Base-by-base conservation (phyloP, 2,113 vertebrate genomes). In the Synodontis membranacea region DNA sequence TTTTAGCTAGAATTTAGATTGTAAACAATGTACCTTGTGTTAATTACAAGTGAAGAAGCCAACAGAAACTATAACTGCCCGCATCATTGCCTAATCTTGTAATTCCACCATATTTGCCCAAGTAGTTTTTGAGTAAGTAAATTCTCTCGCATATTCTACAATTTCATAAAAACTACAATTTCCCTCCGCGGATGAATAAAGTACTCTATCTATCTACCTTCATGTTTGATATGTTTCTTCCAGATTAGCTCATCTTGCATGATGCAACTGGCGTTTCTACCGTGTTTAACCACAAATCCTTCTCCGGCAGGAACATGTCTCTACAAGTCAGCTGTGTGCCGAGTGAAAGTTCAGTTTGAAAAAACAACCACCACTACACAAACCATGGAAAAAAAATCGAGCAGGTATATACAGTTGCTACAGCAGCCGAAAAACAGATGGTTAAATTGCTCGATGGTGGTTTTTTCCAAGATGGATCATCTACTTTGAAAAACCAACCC, bases 401-500 rank as follows among this genome's bases (percentile, higher is more conserved):
- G 14, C 48, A 80, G 54, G 44, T 25, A 44, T 78, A 60, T n/a
- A 76, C 17, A 46, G 9, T n/a, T 76, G 31, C 42, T 62, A 21
- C 23, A 78, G 78, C n/a, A 84, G 52, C 17, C 8, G 44, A 50
- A 80, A 86, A 81, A 46, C 85, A 86, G 76, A 56, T 80, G 60
- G 39, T n/a, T 62, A 70, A 76, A 76, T 37, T 15, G 25, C 31
- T 34, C 37, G 44, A 15, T 60, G 19, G 8, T 50, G 15, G n/a
- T n/a, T 25, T 75, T 78, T 60, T 66, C n/a, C 12, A 48, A 31
- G 39, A 2, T 44, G 23, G 52, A 75, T 84, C 5, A 58, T 58
- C 34, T 15, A 25, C 2, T 54, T 70, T 54, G 2, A 37, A 37
- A 37, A 83, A 23, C 28, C 81, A 52, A n/a, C 34, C 34, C 12